Percentiles rank a stretch among this genome's conserved stretches.
Conservation (phyloP, 2,113 vertebrate species). For the Gallinago undulata region DNA sequence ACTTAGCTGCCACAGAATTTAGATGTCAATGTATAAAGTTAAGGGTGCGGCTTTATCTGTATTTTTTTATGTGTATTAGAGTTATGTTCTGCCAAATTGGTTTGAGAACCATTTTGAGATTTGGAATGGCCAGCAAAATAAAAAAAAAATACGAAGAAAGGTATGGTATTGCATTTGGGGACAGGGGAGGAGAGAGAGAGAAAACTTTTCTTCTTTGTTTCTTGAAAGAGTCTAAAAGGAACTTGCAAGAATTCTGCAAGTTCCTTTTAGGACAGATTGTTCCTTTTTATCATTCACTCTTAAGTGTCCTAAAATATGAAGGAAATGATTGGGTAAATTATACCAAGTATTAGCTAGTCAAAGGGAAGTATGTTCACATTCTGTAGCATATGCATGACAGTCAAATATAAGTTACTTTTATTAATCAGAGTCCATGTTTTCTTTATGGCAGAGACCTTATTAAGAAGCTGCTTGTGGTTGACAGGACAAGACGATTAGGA, state of each 20-base stretch:
- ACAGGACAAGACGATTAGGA: conserved; percentile 88
- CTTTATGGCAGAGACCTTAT: conserved; percentile 86
- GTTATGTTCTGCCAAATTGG: not conserved
- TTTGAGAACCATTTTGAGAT: not conserved
- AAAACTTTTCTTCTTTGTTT: not conserved
- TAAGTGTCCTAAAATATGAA: not conserved
- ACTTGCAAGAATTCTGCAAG: not conserved
- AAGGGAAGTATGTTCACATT: not conserved
- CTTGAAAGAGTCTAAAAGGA: not conserved
- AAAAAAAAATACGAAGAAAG: not conserved
- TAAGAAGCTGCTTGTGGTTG: conserved; percentile 93
- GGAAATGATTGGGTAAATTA: not conserved
- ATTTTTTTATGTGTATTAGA: not conserved
- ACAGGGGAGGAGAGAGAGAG: not conserved
- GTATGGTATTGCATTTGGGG: not conserved
- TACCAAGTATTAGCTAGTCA: not conserved
- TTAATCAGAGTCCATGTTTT: not conserved
- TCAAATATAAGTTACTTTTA: not conserved
- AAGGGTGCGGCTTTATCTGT: not conserved
- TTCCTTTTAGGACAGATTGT: not conserved
- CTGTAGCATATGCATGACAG: not conserved
- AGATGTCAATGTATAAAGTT: not conserved
- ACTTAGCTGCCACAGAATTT: not conserved
- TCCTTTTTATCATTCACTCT: not conserved
- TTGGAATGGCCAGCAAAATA: not conserved